phyloP scores from a whole-genome alignment of 2,113 vertebrate genomes.

The Peucedramus taeniatus region DNA sequence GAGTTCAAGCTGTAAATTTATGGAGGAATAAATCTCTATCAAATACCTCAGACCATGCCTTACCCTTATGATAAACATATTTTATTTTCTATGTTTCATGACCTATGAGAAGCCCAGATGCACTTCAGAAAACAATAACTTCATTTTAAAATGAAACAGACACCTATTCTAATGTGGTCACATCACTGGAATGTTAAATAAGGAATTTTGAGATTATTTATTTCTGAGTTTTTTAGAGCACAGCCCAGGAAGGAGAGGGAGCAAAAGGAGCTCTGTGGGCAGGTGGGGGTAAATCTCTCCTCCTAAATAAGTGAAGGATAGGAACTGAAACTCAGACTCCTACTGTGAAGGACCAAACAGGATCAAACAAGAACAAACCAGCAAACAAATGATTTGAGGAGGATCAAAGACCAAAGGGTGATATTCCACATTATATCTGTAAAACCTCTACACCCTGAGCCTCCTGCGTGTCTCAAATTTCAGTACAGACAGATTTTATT shows the following conservation, averaged over 20 bases:
- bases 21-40: no score
- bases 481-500: neutral
- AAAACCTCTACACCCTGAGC: neutral
- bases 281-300: neutral
- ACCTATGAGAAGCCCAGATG: neutral
- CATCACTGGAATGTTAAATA: rapidly evolving
- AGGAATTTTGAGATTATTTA: neutral
- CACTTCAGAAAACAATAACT: neutral
- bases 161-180: neutral
- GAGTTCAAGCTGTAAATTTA: neutral
- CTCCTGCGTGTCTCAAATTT: neutral
- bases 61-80: neutral
- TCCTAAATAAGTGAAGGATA: neutral
- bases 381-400: neutral
- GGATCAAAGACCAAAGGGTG: neutral
- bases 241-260: neutral
- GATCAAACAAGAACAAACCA: neutral
- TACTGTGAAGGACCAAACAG: neutral
- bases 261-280: neutral
- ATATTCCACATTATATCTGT: neutral
- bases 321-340: neutral
- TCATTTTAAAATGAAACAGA: neutral
- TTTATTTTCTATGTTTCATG: neutral
- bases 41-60: neutral
- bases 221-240: neutral